These are phyloP conservation scores for Ceyx cyanopectus DNA, from an alignment of 2,113 vertebrate genomes.

Conservation along the genomic window DNA sequence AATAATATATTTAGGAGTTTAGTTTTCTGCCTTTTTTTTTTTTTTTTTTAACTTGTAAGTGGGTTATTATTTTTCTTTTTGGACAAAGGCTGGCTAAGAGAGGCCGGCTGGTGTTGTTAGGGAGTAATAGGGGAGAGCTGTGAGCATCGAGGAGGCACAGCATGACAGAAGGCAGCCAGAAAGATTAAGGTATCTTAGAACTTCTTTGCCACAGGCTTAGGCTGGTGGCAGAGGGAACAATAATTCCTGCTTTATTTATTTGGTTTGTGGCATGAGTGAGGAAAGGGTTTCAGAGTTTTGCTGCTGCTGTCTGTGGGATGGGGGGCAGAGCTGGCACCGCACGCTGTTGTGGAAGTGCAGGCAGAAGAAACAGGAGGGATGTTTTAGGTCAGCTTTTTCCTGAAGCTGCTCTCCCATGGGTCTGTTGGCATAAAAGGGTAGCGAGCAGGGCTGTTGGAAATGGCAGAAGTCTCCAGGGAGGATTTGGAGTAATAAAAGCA, in stretches of 20 bases:
- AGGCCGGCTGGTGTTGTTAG: constrained; percentile 49
- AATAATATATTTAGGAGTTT: neutral
- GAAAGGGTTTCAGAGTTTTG: neutral
- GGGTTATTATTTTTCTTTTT: neutral
- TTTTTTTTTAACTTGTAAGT: neutral
- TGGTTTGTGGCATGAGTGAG: neutral
- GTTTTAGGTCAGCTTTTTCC: neutral
- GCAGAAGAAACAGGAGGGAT: neutral
- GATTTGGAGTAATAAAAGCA: neutral
- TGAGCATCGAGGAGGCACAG: constrained; percentile 29
- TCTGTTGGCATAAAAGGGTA: neutral
- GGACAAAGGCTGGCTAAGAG: neutral
- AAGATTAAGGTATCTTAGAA: constrained; percentile 73
- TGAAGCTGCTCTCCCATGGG: neutral
- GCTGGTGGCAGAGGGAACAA: constrained; percentile 46
- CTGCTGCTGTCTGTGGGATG: neutral
- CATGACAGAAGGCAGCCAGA: constrained; percentile 49
- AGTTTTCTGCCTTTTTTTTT: neutral
- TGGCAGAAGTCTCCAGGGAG: neutral
- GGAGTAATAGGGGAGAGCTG: constrained; percentile 29
- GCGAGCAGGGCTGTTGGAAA: rapidly evolving
- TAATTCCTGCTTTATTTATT: constrained; percentile 41
- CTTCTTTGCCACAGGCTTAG: constrained; percentile 66
- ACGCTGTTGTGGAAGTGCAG: rapidly evolving
- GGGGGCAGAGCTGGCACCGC: neutral